Base-by-base conservation (phyloP, 1,140 invertebrate species). In the Tribolium madens region DNA sequence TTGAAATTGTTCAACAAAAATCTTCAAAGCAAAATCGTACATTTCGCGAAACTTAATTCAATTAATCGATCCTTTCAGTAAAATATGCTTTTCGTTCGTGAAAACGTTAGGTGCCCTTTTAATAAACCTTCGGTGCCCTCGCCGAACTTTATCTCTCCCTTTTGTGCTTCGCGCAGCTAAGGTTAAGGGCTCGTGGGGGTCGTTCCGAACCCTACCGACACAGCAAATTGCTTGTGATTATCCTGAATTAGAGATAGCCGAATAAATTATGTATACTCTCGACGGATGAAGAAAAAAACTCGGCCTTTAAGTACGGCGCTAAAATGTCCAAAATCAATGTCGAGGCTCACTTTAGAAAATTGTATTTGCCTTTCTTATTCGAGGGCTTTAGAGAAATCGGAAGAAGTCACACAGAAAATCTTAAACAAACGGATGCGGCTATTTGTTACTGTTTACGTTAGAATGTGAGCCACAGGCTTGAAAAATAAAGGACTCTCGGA, bases 361-460 rank as follows among this genome's bases (percentile, higher is more conserved):
- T 81, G 76, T 78, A 81, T 81, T 81, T 79, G 76, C 76, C 53
- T 79, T 81, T 81, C 80, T 78, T 80, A 80, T 80, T 80, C 60
- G 13, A 18, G 10, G 21, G 42, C 26, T 68, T 64, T 64, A 75
- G 60, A 70, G 42, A 0, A 33, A 73, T 52, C 72, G 75, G 60
- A 73, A 73, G 68, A 76, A 73, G 72, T 52, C 72, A 36, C 69
- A 36, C 42, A 52, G 75, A 53, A 73, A 76, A 76, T 73, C 72
- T 64, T 64, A n/a, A 64, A 18, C 47, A 71, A 48, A 76, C 60
- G 57, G 50, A 64, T 64, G 26, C 57, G 17, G 57, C 47, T 68
- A 76, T 76, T 76, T 76, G 74, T 76, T 76, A 68, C 69, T 71
- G n/a, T 71, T 71, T 71, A 71, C 12, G 13, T n/a, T 15, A 71